These are phyloP conservation scores for Pempheris klunzingeri DNA, from an alignment of 2,797 vertebrate species.

Conservation along the genomic window DNA sequence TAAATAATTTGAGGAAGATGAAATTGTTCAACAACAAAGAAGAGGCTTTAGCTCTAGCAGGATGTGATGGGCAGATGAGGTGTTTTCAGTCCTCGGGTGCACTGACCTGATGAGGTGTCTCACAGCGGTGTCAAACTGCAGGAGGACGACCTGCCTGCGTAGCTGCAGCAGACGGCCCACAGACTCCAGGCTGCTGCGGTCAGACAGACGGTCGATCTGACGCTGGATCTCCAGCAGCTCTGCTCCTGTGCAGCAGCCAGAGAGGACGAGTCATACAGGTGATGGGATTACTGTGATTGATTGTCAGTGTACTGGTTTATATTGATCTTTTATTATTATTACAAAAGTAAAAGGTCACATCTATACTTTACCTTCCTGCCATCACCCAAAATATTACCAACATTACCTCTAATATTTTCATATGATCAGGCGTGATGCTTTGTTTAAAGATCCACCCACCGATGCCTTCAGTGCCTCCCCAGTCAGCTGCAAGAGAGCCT, in stretches of 20 bases:
- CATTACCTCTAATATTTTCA: background rate
- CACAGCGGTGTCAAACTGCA: slow-evolving; percentile 82
- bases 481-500: slow-evolving; percentile 70
- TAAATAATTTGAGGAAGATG: background rate
- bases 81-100: background rate
- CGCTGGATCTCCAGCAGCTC: slow-evolving; percentile 84
- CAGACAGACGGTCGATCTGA: slow-evolving; percentile 80
- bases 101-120: slow-evolving; percentile 77
- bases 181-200: slow-evolving; percentile 72
- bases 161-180: slow-evolving; percentile 78
- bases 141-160: slow-evolving; percentile 80
- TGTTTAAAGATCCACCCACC: slow-evolving; percentile 59
- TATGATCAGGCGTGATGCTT: background rate
- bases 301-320: background rate
- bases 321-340: background rate
- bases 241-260: slow-evolving; percentile 60
- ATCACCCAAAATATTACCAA: background rate
- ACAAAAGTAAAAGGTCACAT: background rate
- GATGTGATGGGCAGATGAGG: background rate
- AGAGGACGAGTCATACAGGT: background rate
- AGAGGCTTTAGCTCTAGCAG: background rate
- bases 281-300: background rate
- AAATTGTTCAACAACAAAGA: background rate
- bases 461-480: slow-evolving; percentile 80
- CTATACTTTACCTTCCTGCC: background rate